Evolutionary conservation across 2,888 invertebrate species (phyloP), one percentile per base, ranked within the genome.

Genomic region (Lasioglossum leucozonium): DNA sequence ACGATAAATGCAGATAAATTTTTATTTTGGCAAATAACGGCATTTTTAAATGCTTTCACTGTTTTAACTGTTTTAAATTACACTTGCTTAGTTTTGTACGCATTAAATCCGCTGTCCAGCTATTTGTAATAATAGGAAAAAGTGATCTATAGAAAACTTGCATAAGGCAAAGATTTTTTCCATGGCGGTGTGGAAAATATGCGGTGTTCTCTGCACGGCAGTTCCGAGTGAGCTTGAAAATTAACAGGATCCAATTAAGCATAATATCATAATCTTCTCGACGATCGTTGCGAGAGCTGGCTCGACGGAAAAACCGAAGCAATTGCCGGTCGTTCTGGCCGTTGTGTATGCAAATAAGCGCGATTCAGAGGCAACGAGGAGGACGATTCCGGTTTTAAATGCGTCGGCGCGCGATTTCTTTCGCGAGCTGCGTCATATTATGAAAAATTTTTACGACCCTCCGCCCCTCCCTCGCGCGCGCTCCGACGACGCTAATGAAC

Each of bases 361-460:
- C 69, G 67, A 77, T 71, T 77, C 40, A 22, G 55, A 40, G 51
- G 51, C 77, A 40, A 16, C 67, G 77, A 26, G 40, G 26, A 34
- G 72, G 30, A 55, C 77, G 77, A 30, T 55, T 42, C 55, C 71
- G 26, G 67, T 26, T 42, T 71, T 71, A 77, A 71, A 51, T 71
- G 40, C 51, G 44, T 44, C 65, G 55, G 11, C 26, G 47, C 37
- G 40, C 77, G 51, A 69, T 77, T 77, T 69, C 69, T 77, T 47
- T 69, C 44, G n/a, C 65, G n/a, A 8, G 26, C 22, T 22, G 30
- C 67, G 51, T 77, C 69, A 18, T 55, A 71, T 67, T 51, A 26
- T 40, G 74, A 79, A 26, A 40, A 79, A 79, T 69, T 74, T 74
- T 67, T 79, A 65, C 72, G 72, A 26, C 6, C 5, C 30, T n/a